phyloP scores from a whole-genome alignment of 2,888 invertebrate genomes.

The Cybosia mesomella region DNA sequence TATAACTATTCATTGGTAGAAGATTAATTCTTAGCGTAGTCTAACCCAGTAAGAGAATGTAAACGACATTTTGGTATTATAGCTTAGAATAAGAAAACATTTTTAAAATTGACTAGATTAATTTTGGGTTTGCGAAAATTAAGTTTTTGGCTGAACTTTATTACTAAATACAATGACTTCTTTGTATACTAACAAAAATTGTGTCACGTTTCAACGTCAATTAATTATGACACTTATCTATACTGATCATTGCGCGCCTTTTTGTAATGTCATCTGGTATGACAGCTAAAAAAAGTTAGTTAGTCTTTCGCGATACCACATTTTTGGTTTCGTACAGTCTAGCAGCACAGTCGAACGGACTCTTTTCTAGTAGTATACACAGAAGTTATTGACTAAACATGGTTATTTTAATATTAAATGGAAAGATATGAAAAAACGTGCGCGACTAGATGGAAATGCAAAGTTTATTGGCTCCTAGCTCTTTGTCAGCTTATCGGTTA shows the following conservation, averaged over 20 bases:
- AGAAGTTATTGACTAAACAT: slow-evolving; percentile 36
- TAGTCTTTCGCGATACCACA: not conserved
- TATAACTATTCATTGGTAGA: slow-evolving; percentile 73
- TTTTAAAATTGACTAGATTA: slow-evolving; percentile 82
- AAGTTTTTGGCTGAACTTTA: slow-evolving; percentile 71
- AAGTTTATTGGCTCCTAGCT: slow-evolving; percentile 49
- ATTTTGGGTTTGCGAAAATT: slow-evolving; percentile 80
- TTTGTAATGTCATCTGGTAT: not conserved
- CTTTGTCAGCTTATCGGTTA: slow-evolving; percentile 37
- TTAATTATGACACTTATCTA: too few species aligned
- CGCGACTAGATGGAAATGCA: slow-evolving; percentile 67
- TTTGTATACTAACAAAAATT: not conserved
- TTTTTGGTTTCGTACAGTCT: not conserved
- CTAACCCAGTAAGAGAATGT: slow-evolving; percentile 51
- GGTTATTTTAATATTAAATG: slow-evolving; percentile 50
- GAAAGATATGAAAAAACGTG: slow-evolving; percentile 52
- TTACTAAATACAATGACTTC: slow-evolving; percentile 46
- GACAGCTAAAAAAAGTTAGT: too few species aligned
- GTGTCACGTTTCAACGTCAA: not conserved
- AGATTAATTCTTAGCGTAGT: slow-evolving; percentile 43
- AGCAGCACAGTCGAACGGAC: too few species aligned
- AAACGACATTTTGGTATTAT: slow-evolving; percentile 76
- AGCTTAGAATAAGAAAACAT: slow-evolving; percentile 70
- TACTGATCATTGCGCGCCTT: not conserved
- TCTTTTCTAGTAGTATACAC: too few species aligned